Evolutionary conservation across 2,888 invertebrate species (phyloP).

Genomic region (Eubasilissa splendida): DNA sequence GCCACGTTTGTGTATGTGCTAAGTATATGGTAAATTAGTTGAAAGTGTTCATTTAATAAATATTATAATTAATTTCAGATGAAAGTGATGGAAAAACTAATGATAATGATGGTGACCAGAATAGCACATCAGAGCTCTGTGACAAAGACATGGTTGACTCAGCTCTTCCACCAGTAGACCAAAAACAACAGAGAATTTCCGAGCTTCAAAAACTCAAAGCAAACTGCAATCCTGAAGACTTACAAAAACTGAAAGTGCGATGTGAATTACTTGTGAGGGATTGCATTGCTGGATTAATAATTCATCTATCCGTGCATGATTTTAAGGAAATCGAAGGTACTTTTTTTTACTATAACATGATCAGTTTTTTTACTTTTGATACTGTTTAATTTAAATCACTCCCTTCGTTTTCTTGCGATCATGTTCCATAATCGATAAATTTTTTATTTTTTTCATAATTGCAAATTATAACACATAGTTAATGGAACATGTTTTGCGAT

Average conservation of each 20-base stretch:
- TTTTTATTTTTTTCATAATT: too few species aligned
- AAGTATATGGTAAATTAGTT: too few species aligned
- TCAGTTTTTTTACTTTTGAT: not conserved
- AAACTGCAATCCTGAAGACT: constrained; percentile 85
- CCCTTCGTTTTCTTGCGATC: too few species aligned
- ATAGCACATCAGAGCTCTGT: constrained; percentile 73
- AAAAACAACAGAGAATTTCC: constrained; percentile 77
- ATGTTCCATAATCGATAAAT: too few species aligned
- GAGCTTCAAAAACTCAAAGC: constrained; percentile 82
- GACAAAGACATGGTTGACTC: constrained; percentile 81
- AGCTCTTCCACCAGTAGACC: constrained; percentile 77
- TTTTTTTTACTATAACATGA: not conserved
- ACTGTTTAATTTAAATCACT: not conserved
- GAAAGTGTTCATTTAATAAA: not conserved
- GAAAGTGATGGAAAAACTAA: constrained; percentile 69
- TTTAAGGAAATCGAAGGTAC: constrained; percentile 90
- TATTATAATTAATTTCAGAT: constrained; percentile 60
- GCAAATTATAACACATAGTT: too few species aligned
- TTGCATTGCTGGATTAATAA: constrained; percentile 85
- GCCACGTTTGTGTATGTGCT: too few species aligned
- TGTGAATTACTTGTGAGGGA: constrained; percentile 86
- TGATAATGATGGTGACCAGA: constrained; percentile 71
- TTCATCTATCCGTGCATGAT: constrained; percentile 86
- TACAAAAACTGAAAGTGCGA: constrained; percentile 81
- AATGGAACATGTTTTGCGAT: too few species aligned